A percentile compares a stretch with the other conserved stretches of the same genome.
These are phyloP conservation scores for Chymomyza amoena DNA, from an alignment of 2,888 invertebrate species.

Conservation along the genomic window DNA sequence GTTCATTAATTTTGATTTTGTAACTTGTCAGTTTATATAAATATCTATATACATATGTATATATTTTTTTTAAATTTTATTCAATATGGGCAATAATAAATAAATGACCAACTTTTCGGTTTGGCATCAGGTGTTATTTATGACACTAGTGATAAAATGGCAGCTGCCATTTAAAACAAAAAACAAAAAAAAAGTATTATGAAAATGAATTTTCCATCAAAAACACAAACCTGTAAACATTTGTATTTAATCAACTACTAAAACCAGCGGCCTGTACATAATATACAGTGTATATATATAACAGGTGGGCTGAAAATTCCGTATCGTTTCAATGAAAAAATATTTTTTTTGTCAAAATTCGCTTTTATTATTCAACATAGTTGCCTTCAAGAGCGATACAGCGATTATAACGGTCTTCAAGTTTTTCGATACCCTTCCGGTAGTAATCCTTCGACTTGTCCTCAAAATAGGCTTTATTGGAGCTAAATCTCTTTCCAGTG, in stretches of 20 bases:
- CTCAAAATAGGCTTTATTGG: too few species aligned
- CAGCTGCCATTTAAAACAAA: slow-evolving; percentile 2
- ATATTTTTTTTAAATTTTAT: neutral
- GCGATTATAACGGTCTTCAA: too few species aligned
- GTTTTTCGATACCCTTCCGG: too few species aligned
- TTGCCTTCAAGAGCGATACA: too few species aligned
- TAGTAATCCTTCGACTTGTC: too few species aligned
- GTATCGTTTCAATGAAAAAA: too few species aligned
- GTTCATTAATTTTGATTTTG: slow-evolving; percentile 71
- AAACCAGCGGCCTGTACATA: slow-evolving; percentile 24
- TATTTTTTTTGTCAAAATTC: too few species aligned
- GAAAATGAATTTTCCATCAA: slow-evolving; percentile 51
- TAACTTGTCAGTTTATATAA: slow-evolving; percentile 48
- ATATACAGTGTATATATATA: too few species aligned
- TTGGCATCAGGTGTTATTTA: slow-evolving; percentile 43
- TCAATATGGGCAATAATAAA: slow-evolving; percentile 48
- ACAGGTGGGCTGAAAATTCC: too few species aligned
- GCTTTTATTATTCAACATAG: too few species aligned
- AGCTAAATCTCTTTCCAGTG: too few species aligned
- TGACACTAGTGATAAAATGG: slow-evolving; percentile 56
- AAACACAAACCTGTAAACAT: slow-evolving; percentile 42
- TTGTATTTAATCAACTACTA: slow-evolving; percentile 67
- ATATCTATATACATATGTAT: too few species aligned
- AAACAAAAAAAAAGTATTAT: neutral
- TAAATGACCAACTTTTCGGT: slow-evolving; percentile 14